phyloP scores from a whole-genome alignment of 2,888 invertebrate species.

The Gasteruption jaculator region DNA sequence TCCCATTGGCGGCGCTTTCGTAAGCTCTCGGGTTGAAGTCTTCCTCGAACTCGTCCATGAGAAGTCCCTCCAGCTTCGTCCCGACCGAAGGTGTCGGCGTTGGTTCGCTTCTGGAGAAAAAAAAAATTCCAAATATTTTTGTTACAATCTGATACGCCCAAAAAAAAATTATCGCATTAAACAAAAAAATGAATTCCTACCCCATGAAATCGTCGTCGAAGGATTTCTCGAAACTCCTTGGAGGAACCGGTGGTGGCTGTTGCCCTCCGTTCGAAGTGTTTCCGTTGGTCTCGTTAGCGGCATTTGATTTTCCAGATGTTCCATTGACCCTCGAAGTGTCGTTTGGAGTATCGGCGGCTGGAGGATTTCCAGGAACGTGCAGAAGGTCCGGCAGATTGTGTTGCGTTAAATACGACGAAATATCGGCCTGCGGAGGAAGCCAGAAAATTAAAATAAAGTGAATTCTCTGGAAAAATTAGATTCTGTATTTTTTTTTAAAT shows the following conservation, averaged over 20 bases:
- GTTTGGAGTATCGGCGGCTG: slow-evolving; percentile 19
- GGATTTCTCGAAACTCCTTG: slow-evolving; percentile 45
- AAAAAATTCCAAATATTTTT: background rate
- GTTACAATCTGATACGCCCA: background rate
- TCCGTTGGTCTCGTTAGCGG: slow-evolving; percentile 44
- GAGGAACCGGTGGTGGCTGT: slow-evolving; percentile 44
- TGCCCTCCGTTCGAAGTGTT: slow-evolving; percentile 45
- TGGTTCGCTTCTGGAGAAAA: slow-evolving; percentile 32
- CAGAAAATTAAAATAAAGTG: background rate
- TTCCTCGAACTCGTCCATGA: slow-evolving; percentile 74
- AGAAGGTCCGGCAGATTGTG: slow-evolving; percentile 55
- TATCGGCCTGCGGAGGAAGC: slow-evolving; percentile 43
- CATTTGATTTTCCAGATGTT: slow-evolving; percentile 29
- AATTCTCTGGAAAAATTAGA: no score
- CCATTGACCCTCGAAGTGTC: slow-evolving; percentile 40
- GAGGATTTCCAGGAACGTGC: slow-evolving; percentile 38
- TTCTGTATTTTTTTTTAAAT: no score
- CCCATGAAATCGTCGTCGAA: slow-evolving; percentile 47
- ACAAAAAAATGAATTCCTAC: slow-evolving; percentile 25
- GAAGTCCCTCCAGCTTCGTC: slow-evolving; percentile 71
- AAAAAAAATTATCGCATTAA: no score
- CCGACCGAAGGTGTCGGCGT: slow-evolving; percentile 60
- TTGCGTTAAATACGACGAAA: slow-evolving; percentile 54
- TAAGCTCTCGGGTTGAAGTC: slow-evolving; percentile 87
- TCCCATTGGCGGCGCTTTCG: slow-evolving; percentile 58